Base-by-base conservation (phyloP, 2,113 vertebrate species). In the Lepisosteus oculatus region DNA sequence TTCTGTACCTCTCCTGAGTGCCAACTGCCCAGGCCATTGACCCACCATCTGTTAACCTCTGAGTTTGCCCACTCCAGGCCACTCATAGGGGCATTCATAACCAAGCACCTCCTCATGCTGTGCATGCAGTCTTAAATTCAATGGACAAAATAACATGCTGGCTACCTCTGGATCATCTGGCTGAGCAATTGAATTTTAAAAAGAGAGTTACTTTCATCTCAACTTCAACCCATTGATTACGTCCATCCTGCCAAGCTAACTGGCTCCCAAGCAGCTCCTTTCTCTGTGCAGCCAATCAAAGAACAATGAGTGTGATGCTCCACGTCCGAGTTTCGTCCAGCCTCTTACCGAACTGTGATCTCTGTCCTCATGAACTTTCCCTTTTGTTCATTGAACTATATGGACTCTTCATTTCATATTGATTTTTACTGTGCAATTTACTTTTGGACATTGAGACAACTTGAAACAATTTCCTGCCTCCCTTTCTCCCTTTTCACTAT, bases 51-150 rank as follows among this genome's bases (percentile, higher is more conserved):
- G 92, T 94, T 93, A 93, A 93, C 92, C 91, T 93, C 92, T 93
- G 92, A 93, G 93, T 94, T 93, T 94, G 93, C 93, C 93, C 92
- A 73, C 92, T 94, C 91, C 90, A 93, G 92, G 90, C 92, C 92
- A 94, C 93, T 93, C 90, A 93, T 92, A 92, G 92, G 92, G 91
- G 86, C 89, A n/a, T 51, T 61, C 90, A 94, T 93, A 91, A 92
- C 92, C 92, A 93, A 94, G 93, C 93, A 93, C 92, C 91, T 92
- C 90, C 90, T 93, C 93, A 94, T 93, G 93, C 92, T 94, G 92
- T 94, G 93, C 93, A 94, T 94, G 93, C 93, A 94, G 92, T 94
- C 92, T 93, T 93, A 94, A 93, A 92, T 92, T 93, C 91, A 93
- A 93, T 93, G 90, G 90, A 93, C 90, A 92, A 77, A 69, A 72